These are phyloP conservation scores for Embiotoca jacksoni DNA, from an alignment of 2,113 vertebrate species.

Conservation along the genomic window DNA sequence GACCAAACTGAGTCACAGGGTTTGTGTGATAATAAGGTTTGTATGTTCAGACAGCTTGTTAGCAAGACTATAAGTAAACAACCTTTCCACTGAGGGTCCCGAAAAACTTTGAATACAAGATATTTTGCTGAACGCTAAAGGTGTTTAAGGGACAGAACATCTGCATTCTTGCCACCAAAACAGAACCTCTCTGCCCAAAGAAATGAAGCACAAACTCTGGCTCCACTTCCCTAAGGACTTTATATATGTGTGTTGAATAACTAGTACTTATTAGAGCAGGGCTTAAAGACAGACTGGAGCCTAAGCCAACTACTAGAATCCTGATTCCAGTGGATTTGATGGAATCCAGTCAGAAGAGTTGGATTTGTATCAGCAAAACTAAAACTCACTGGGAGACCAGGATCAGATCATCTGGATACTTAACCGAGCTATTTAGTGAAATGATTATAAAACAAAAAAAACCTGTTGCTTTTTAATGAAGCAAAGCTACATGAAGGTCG, in stretches of 20 bases:
- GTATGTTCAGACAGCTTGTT: constrained; percentile 72
- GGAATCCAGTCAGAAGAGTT: constrained; percentile 2
- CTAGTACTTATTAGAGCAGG: constrained; percentile 13
- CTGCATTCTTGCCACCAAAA: constrained; percentile 48
- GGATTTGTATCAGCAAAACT: constrained; percentile 21
- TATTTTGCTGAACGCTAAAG: constrained; percentile 70
- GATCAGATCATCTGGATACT: constrained; percentile 32
- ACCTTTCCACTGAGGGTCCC: constrained; percentile 58
- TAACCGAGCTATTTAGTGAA: neutral
- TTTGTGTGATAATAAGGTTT: constrained; percentile 69
- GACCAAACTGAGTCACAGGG: constrained; percentile 46
- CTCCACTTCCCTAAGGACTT: constrained; percentile 35
- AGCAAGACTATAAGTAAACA: constrained; percentile 66
- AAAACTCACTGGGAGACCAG: constrained; percentile 24
- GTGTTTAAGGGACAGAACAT: constrained; percentile 60
- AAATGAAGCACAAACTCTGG: constrained; percentile 39
- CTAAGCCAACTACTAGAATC: neutral
- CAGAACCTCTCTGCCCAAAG: constrained; percentile 26
- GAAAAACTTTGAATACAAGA: constrained; percentile 58
- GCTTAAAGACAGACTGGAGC: constrained; percentile 5
- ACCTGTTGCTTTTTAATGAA: constrained; percentile 19
- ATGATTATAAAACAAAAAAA: neutral
- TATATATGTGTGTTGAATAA: constrained; percentile 44
- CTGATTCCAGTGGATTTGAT: neutral
- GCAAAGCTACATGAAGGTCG: neutral